phyloP scores from a whole-genome alignment of 1,140 invertebrate genomes.

The Propsilocerus akamusi region DNA sequence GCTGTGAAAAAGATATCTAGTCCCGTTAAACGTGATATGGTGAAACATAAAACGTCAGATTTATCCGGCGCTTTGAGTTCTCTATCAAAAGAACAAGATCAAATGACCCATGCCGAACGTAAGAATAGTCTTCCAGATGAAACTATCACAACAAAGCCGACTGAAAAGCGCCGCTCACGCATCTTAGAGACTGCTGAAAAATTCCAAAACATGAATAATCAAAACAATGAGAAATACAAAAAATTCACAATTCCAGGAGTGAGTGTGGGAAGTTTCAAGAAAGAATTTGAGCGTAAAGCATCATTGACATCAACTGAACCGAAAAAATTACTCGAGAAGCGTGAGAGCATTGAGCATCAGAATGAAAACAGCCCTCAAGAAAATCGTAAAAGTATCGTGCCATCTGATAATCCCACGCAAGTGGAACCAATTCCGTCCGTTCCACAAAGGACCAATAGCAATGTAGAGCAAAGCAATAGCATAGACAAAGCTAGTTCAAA shows the following conservation, averaged over 20 bases:
- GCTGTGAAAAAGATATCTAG: constrained; percentile 13
- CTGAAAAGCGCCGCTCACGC: constrained; percentile 37
- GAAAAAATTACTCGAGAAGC: constrained; percentile 8
- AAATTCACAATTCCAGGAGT: constrained; percentile 63
- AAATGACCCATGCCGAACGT: constrained; percentile 9
- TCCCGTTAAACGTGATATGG: constrained; percentile 12
- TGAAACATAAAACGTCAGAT: constrained; percentile 22
- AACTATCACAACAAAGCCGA: constrained; percentile 15
- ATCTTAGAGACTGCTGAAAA: constrained; percentile 53
- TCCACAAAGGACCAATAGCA: constrained; percentile 12
- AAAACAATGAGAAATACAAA: constrained; percentile 41
- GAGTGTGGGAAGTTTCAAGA: constrained; percentile 64
- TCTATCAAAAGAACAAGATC: constrained; percentile 12
- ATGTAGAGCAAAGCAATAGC: constrained; percentile 18
- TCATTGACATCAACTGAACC: constrained; percentile 33
- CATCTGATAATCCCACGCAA: neutral
- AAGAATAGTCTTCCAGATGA: constrained; percentile 24
- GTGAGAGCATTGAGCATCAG: too few relatives aligned
- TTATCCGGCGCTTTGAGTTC: constrained; percentile 18
- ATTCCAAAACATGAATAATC: constrained; percentile 36
- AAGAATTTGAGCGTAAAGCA: constrained; percentile 61
- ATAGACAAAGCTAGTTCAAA: constrained; percentile 9
- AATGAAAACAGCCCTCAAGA: neutral
- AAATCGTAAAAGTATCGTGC: constrained; percentile 9
- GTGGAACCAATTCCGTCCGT: too few relatives aligned